Conservation (phyloP, 2,113 vertebrate species). For the Fukomys damarensis region DNA sequence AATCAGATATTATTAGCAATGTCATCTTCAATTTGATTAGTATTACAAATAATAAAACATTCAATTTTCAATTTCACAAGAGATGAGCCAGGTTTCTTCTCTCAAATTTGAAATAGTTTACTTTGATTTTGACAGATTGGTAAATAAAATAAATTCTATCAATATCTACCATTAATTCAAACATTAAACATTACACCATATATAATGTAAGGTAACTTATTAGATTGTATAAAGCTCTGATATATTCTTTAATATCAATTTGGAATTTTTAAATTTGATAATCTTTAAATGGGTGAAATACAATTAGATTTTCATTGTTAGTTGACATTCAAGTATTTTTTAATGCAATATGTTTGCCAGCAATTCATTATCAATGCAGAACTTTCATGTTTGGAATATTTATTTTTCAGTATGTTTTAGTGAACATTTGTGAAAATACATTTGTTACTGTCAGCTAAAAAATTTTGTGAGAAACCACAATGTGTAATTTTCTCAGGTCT, state of each 20-base stretch:
- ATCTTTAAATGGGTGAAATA: slow-evolving; percentile 24
- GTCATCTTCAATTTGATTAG: not conserved
- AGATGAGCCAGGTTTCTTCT: not conserved
- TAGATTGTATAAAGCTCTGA: not conserved
- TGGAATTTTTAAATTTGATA: not conserved
- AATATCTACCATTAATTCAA: not conserved
- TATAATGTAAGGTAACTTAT: not conserved
- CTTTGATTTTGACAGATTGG: not conserved
- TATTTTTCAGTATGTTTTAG: slow-evolving; percentile 36
- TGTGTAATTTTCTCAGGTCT: slow-evolving; percentile 25
- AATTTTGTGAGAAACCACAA: slow-evolving; percentile 14
- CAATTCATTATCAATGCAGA: slow-evolving; percentile 49
- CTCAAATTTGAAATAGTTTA: not conserved
- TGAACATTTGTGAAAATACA: slow-evolving; percentile 47
- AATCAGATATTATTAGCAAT: not conserved
- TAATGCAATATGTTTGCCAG: not conserved
- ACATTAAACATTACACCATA: not conserved
- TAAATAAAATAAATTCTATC: not conserved
- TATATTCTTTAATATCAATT: not conserved
- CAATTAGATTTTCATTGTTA: not conserved
- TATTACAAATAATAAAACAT: not conserved
- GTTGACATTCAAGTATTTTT: not conserved
- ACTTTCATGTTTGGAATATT: not conserved
- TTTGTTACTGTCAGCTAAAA: slow-evolving; percentile 43
- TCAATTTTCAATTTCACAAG: not conserved